Evolutionary conservation across 2,797 vertebrate genomes (phyloP).

Genomic region (Calcarius lapponicus): DNA sequence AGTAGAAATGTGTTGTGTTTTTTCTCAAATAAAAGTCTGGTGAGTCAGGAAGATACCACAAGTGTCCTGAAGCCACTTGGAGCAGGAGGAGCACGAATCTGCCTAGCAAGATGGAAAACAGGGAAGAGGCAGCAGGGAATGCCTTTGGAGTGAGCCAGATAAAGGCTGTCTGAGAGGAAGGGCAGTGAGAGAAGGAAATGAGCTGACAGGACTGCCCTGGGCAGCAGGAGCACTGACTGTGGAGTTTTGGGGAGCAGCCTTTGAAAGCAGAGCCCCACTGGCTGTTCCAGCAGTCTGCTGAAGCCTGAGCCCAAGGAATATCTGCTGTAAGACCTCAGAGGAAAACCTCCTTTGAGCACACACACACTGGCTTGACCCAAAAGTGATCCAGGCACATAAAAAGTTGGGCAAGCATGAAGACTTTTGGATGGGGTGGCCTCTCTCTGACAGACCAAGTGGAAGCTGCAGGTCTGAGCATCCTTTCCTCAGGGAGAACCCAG

Average conservation of each 20-base stretch:
- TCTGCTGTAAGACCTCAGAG: not conserved
- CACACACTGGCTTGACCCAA: not conserved
- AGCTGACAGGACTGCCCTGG: not conserved
- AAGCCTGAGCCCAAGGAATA: not conserved
- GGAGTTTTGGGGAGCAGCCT: not conserved
- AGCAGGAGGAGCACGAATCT: not conserved
- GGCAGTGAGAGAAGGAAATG: not conserved
- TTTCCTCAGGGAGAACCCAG: not conserved
- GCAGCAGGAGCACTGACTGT: not conserved
- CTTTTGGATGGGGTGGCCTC: not conserved
- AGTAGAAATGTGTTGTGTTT: not conserved
- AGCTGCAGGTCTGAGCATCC: not conserved
- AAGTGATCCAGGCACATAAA: not conserved
- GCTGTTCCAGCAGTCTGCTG: not conserved
- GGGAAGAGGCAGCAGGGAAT: not conserved
- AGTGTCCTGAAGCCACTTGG: not conserved
- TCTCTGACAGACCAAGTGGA: not conserved
- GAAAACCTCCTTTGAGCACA: not conserved
- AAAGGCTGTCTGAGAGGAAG: not conserved
- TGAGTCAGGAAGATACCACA: not conserved
- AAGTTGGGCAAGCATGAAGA: not conserved
- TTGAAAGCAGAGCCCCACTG: not conserved
- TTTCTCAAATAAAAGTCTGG: slow-evolving; percentile 1
- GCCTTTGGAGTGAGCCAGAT: not conserved
- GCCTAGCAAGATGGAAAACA: not conserved